A percentile compares a stretch with the other conserved stretches of the same genome.
Conservation (phyloP, 2,113 vertebrate genomes). For the Toxotes jaculatrix region DNA sequence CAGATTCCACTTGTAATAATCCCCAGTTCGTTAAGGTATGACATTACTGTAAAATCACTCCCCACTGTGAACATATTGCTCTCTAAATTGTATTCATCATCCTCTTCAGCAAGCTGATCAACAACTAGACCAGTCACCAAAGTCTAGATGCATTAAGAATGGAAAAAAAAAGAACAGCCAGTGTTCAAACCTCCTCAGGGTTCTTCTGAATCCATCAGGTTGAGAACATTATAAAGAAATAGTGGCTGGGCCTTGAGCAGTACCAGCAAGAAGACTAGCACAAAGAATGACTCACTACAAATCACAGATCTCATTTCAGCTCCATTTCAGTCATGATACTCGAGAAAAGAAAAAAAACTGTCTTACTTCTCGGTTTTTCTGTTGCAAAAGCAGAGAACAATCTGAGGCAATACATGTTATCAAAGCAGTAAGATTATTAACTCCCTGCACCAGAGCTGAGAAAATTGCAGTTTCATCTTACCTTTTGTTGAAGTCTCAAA, state of each 20-base stretch:
- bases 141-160: neutral
- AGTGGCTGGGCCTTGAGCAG: neutral
- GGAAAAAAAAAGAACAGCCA: neutral
- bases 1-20: neutral
- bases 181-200: neutral
- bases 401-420: neutral
- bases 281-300: neutral
- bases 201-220: neutral
- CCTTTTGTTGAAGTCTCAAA: conserved; percentile 40
- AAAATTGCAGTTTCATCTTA: conserved; percentile 38
- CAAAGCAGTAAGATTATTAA: conserved; percentile 13
- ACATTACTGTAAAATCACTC: neutral
- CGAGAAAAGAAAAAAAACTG: neutral
- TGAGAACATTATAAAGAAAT: neutral
- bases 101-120: neutral
- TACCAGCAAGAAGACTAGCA: neutral
- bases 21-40: neutral
- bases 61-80: neutral
- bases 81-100: neutral
- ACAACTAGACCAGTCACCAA: neutral
- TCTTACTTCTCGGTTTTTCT: neutral
- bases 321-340: conserved; percentile 1
- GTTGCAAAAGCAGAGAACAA: neutral
- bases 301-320: conserved; percentile 15
- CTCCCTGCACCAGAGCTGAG: neutral